Percentiles rank a stretch among this genome's conserved stretches.
Evolutionary conservation across 2,113 vertebrate species (phyloP).

Genomic region (Ahaetulla prasina): DNA sequence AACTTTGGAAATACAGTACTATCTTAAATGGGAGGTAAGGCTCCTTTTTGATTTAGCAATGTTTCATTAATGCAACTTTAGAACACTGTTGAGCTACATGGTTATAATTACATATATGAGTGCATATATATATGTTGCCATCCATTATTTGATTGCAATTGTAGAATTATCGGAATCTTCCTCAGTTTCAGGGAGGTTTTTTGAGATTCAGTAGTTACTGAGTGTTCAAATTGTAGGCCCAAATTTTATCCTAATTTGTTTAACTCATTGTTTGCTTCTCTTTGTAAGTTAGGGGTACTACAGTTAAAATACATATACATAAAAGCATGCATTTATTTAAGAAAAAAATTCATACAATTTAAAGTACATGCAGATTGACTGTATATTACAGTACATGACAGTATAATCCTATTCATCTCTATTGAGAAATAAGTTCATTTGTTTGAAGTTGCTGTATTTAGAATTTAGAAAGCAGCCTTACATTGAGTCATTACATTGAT

Average conservation of each 20-base stretch:
- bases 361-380: background rate
- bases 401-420: background rate
- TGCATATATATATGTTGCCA: background rate
- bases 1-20: background rate
- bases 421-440: background rate
- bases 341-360: background rate
- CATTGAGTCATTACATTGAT: background rate
- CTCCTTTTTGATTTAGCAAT: background rate
- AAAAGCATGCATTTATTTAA: background rate
- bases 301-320: background rate
- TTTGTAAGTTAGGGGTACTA: background rate
- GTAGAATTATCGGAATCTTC: background rate
- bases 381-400: background rate
- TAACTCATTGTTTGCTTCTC: background rate
- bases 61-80: background rate
- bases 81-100: background rate
- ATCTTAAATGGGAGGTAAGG: background rate
- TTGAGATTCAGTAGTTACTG: background rate
- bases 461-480: background rate
- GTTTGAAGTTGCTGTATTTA: background rate
- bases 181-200: fast-evolving
- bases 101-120: background rate
- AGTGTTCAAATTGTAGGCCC: background rate
- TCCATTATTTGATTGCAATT: background rate
- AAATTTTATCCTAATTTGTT: background rate